phyloP scores from a whole-genome alignment of 2,797 vertebrate species.

The Darevskia nairensis region DNA sequence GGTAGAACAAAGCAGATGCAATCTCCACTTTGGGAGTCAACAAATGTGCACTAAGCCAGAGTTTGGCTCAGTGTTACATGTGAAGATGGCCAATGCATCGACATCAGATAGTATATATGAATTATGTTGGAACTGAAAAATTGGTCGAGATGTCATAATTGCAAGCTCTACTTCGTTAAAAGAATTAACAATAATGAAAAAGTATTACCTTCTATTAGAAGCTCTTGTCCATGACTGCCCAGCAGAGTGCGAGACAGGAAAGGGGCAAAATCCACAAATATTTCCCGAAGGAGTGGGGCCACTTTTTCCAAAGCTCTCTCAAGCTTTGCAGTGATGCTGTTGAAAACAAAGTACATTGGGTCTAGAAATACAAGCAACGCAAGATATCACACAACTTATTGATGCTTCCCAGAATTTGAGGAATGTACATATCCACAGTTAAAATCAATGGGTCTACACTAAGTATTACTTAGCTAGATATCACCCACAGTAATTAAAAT shows the following conservation, averaged over 20 bases:
- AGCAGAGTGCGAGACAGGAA: slow-evolving; percentile 96
- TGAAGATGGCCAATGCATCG: too few species aligned
- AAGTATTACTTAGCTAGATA: slow-evolving; percentile 11
- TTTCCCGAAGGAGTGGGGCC: slow-evolving; percentile 96
- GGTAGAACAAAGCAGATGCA: too few species aligned
- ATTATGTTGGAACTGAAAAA: background rate
- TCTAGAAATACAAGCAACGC: slow-evolving; percentile 62
- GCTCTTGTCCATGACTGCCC: slow-evolving; percentile 99
- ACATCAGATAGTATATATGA: background rate
- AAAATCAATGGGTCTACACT: too few species aligned
- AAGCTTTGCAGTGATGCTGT: slow-evolving; percentile 98
- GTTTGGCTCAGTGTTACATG: too few species aligned
- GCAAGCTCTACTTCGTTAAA: background rate
- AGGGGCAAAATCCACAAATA: slow-evolving; percentile 98
- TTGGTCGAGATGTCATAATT: background rate
- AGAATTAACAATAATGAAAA: slow-evolving; percentile 27
- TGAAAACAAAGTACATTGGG: slow-evolving; percentile 58
- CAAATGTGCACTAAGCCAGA: too few species aligned
- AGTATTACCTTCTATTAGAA: slow-evolving; percentile 97
- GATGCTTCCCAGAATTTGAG: background rate
- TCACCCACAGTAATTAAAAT: slow-evolving; percentile 26
- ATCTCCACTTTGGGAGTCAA: too few species aligned
- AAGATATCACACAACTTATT: slow-evolving; percentile 10
- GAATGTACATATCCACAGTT: background rate
- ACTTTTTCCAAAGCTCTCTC: slow-evolving; percentile 99